A percentile compares a stretch with the other conserved stretches of the same genome.
Conservation (phyloP, 2,888 invertebrate genomes). For the Heliconius hortense region DNA sequence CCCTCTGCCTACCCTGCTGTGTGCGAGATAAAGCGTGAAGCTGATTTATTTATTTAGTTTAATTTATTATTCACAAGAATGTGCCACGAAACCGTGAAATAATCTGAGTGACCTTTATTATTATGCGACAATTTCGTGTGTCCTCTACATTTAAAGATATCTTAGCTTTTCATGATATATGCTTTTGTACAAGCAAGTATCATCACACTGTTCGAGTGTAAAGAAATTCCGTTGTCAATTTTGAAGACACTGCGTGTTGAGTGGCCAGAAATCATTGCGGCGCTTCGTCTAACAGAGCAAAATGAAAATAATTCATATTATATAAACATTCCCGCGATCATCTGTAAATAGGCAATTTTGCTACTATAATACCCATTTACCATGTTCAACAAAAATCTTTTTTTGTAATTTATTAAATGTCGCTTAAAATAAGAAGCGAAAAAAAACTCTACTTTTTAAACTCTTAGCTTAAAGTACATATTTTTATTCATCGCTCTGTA, state of each 20-base stretch:
- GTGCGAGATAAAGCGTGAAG: no score
- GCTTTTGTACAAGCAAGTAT: neutral
- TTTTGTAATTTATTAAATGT: neutral
- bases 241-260: no score
- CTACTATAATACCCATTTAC: no score
- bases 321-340: no score
- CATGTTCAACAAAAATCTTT: no score
- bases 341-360: no score
- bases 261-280: no score
- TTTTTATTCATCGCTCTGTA: conserved; percentile 16
- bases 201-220: neutral
- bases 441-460: neutral
- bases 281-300: no score
- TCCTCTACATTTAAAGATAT: neutral
- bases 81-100: neutral
- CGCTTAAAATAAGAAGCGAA: neutral
- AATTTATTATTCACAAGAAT: neutral
- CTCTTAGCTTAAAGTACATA: neutral
- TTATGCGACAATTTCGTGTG: neutral
- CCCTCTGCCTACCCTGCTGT: no score
- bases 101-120: neutral
- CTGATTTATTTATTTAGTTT: no score
- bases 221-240: no score
- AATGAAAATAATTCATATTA: no score
- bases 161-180: neutral